Conservation (phyloP, 2,113 vertebrate species). For the Anhinga rufa region DNA sequence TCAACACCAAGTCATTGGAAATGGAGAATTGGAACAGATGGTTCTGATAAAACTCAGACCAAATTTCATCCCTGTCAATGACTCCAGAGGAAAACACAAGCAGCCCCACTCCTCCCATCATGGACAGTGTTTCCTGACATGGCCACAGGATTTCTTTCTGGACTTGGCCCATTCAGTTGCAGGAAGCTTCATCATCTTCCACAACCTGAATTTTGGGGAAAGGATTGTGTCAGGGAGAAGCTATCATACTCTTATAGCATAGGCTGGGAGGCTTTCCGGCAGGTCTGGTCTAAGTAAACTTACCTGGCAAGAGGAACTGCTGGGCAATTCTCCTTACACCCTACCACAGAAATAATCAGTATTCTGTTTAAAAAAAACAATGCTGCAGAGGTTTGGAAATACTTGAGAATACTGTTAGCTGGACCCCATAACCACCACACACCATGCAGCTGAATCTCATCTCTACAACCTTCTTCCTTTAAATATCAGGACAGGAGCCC, state of each 20-base stretch:
- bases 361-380: not conserved
- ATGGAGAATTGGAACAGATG: not conserved
- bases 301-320: not conserved
- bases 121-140: accelerated
- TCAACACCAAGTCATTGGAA: not conserved
- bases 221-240: not conserved
- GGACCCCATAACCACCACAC: too few relatives aligned
- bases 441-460: not conserved
- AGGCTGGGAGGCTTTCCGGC: not conserved
- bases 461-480: not conserved
- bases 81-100: not conserved
- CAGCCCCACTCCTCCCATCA: not conserved
- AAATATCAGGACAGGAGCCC: not conserved
- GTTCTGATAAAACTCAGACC: not conserved
- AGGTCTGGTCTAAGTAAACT: not conserved
- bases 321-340: not conserved
- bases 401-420: accelerated
- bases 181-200: not conserved
- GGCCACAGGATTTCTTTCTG: not conserved
- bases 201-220: not conserved
- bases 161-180: not conserved
- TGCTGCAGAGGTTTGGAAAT: not conserved
- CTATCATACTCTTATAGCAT: not conserved
- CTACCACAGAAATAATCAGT: not conserved
- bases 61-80: not conserved